Base-by-base conservation (phyloP, 1,140 invertebrate species). In the Myzus persicae region DNA sequence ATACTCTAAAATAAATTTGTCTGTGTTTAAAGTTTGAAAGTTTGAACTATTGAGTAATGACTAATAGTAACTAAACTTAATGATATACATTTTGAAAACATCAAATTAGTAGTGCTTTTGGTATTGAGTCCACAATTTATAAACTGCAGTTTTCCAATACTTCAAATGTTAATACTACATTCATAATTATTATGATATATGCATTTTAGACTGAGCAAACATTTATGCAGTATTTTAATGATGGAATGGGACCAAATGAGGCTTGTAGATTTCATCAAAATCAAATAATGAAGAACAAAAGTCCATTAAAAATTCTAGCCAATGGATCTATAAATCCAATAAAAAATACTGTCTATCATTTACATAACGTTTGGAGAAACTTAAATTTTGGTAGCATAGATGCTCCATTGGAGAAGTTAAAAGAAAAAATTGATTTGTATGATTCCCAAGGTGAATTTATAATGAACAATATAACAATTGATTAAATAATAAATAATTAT, bases 281-380 rank as follows among this genome's bases (percentile, higher is more conserved):
- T 88, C n/a, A 38, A 44, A 44, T 87, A 87, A 87, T 87, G 42
- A 87, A 87, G 48, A 87, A 87, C 42, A n/a, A 46, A n/a, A 48
- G 44, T 24, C 85, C 44, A 38, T 88, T 88, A 88, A 88, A 88
- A 38, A 18, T 88, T n/a, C 42, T 91, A 18, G 90, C 59, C 11
- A 91, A 67, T 91, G 42, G 54, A 42, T 67, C 51, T 91, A 42
- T 67, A 20, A 91, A 91, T 91, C 90, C 90, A 54, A 59, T 91
- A 24, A 91, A 91, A 91, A 59, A 91, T 67, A 67, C 51, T 18
- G 54, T 91, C 0, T 59, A 91, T 26, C 90, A 91, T 40, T 8
- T 67, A n/a, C 90, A 91, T 26, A 76, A 91, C 8, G 26, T 67
- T 67, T 91, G 90, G 90, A 59, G 90, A 40, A 91, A 59, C 36